A percentile compares a stretch with the other conserved stretches of the same genome.
These are phyloP conservation scores for Mormyrops attenuatus DNA, from an alignment of 2,797 vertebrate species.

Conservation along the genomic window DNA sequence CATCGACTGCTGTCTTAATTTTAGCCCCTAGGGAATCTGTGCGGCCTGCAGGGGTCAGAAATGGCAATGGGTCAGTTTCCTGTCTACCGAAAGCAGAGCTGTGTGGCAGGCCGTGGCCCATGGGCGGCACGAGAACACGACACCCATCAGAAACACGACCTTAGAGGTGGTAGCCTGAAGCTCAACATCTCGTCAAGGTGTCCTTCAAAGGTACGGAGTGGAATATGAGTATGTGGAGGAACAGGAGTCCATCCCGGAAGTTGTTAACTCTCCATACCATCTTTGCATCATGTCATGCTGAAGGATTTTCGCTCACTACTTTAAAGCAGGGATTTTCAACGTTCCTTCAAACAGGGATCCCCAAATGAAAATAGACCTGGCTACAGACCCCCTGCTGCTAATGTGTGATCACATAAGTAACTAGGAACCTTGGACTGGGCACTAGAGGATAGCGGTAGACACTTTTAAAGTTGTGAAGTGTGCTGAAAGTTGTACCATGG, in stretches of 20 bases:
- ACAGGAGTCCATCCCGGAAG: background rate
- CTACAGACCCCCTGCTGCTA: background rate
- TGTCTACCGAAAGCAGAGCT: slow-evolving; percentile 16
- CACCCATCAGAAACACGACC: background rate
- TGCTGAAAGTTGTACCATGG: background rate
- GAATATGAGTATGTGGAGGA: background rate
- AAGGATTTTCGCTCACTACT: background rate
- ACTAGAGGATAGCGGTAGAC: background rate
- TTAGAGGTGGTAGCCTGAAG: background rate
- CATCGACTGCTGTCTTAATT: slow-evolving; percentile 40
- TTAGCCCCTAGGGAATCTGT: slow-evolving; percentile 44
- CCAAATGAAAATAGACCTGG: background rate
- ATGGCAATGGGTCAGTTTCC: slow-evolving; percentile 20
- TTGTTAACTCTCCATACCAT: background rate
- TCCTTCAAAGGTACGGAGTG: slow-evolving; percentile 9
- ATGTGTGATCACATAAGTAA: background rate
- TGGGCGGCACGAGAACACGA: background rate
- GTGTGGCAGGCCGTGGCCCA: background rate
- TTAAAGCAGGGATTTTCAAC: background rate
- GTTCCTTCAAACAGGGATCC: background rate
- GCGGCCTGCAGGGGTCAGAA: slow-evolving; percentile 40
- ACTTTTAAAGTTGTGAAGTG: slow-evolving; percentile 4
- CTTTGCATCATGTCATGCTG: background rate
- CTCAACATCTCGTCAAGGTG: background rate
- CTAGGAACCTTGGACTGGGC: background rate